phyloP scores from a whole-genome alignment of 2,888 invertebrate genomes.

The Mechanitis mazaeus region DNA sequence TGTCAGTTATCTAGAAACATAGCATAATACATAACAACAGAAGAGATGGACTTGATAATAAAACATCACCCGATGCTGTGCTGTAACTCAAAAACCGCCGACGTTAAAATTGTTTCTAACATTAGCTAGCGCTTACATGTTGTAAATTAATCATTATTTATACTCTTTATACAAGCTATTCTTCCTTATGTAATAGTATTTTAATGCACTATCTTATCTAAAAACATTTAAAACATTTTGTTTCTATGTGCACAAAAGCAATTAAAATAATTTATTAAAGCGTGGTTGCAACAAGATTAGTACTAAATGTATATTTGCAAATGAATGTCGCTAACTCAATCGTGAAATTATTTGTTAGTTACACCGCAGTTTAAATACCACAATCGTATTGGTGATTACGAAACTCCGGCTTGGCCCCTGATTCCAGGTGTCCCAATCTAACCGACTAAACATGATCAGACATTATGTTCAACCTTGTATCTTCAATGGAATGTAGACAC shows the following conservation, averaged over 20 bases:
- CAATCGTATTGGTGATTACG: slow-evolving; percentile 4
- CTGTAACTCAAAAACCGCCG: slow-evolving; percentile 68
- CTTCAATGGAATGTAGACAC: slow-evolving; percentile 21
- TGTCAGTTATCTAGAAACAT: slow-evolving; percentile 66
- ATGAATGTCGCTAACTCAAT: slow-evolving; percentile 3
- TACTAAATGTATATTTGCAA: background rate
- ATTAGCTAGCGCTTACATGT: slow-evolving; percentile 44
- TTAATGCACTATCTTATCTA: no score
- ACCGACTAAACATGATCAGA: slow-evolving; percentile 18
- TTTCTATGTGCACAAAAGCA: no score
- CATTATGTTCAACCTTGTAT: slow-evolving; percentile 24
- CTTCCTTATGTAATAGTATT: background rate
- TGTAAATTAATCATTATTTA: slow-evolving; percentile 5
- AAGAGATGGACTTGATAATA: slow-evolving; percentile 73
- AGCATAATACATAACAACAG: slow-evolving; percentile 72
- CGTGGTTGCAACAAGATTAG: slow-evolving; percentile 1
- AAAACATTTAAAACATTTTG: no score
- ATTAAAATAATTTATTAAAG: background rate
- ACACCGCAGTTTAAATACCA: background rate
- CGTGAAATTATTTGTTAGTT: background rate
- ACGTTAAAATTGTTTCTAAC: slow-evolving; percentile 70
- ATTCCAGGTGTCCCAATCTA: slow-evolving; percentile 19
- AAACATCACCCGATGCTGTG: slow-evolving; percentile 57
- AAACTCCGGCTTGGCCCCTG: background rate
- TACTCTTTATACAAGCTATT: background rate